A percentile compares a stretch with the other conserved stretches of the same genome.
These are phyloP conservation scores for Tenualosa ilisha DNA, from an alignment of 2,797 vertebrate genomes.

Conservation along the genomic window DNA sequence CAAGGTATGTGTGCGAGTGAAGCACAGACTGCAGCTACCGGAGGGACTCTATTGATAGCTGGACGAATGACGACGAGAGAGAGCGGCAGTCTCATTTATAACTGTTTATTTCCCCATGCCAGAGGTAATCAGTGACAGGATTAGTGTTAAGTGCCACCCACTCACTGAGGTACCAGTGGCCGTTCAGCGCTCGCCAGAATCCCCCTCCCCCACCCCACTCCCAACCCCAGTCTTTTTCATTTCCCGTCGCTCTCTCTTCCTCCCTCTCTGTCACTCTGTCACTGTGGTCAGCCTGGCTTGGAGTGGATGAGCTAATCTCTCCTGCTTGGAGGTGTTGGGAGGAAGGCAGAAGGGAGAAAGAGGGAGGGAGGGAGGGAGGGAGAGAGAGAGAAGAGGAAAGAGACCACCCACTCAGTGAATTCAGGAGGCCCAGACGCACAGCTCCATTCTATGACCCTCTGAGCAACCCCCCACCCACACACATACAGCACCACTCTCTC, in stretches of 20 bases:
- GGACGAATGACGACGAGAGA: not conserved
- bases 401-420: conserved; percentile 82
- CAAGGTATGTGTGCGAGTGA: not conserved
- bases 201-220: not conserved
- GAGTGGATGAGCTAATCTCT: conserved; percentile 73
- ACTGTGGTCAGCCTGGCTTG: conserved; percentile 51
- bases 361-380: conserved; percentile 52
- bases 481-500: conserved; percentile 32
- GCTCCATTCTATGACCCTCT: conserved; percentile 81
- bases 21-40: not conserved
- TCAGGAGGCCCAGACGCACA: conserved; percentile 81
- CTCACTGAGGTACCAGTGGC: conserved; percentile 57
- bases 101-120: conserved; percentile 75
- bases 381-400: conserved; percentile 34
- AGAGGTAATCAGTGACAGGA: conserved; percentile 71
- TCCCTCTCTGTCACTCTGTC: conserved; percentile 23
- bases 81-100: conserved; percentile 60
- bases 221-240: conserved; percentile 29
- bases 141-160: conserved; percentile 76
- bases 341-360: conserved; percentile 52
- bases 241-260: conserved; percentile 15
- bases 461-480: conserved; percentile 65
- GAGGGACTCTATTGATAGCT: not conserved
- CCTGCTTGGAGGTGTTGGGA: conserved; percentile 58
- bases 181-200: conserved; percentile 29